A percentile compares a stretch with the other conserved stretches of the same genome.
These are phyloP conservation scores for Melanotaenia pygmaea DNA, from an alignment of 2,797 vertebrate species.

Conservation along the genomic window DNA sequence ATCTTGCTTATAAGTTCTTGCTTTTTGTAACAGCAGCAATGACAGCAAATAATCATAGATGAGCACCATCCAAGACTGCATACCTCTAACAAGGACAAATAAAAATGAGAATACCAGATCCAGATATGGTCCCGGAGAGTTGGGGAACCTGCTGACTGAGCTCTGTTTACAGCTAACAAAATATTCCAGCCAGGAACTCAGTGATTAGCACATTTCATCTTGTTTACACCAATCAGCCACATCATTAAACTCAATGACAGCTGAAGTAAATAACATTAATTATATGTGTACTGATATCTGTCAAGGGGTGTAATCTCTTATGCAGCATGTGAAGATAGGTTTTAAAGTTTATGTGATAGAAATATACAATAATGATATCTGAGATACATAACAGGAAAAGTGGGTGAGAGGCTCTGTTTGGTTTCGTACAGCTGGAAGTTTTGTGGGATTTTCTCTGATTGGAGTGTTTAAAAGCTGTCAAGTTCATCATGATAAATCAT, in stretches of 20 bases:
- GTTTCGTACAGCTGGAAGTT: too few relatives aligned
- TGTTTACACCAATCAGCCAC: background rate
- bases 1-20: background rate
- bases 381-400: too few relatives aligned
- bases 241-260: background rate
- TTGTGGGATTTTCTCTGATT: too few relatives aligned
- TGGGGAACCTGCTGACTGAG: background rate
- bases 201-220: background rate
- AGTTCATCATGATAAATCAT: too few relatives aligned
- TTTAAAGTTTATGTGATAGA: background rate
- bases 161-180: background rate
- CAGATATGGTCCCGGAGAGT: background rate
- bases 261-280: background rate
- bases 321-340: constrained; percentile 4
- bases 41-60: background rate
- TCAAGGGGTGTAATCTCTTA: background rate
- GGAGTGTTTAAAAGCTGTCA: too few relatives aligned
- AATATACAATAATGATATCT: background rate
- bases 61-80: background rate
- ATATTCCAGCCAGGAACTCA: background rate
- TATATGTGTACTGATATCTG: background rate
- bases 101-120: background rate
- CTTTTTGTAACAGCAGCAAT: background rate
- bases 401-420: too few relatives aligned
- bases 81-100: background rate